A percentile compares a stretch with the other conserved stretches of the same genome.
phyloP scores from a whole-genome alignment of 2,888 invertebrate genomes.

The Nycteola revayana region DNA sequence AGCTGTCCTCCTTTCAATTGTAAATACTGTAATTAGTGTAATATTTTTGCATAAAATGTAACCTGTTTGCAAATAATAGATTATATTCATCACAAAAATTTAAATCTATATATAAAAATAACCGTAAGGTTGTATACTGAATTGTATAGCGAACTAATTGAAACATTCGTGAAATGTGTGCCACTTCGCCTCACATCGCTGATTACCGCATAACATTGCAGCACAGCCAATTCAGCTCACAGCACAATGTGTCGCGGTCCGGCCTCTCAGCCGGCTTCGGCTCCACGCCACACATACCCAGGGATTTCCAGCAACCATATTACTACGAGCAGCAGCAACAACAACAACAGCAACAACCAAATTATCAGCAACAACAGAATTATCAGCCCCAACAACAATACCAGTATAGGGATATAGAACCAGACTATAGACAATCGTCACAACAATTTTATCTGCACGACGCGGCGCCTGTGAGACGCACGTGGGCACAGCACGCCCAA shows the following conservation, averaged over 20 bases:
- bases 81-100: too few species aligned
- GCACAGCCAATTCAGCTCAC: conserved; percentile 81
- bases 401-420: conserved; percentile 56
- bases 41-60: too few species aligned
- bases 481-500: conserved; percentile 84
- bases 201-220: conserved; percentile 46
- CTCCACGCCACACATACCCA: conserved; percentile 75
- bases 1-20: too few species aligned
- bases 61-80: too few species aligned
- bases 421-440: conserved; percentile 34
- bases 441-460: conserved; percentile 91
- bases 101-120: too few species aligned
- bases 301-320: conserved; percentile 44
- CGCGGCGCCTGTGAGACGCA: conserved; percentile 81
- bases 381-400: conserved; percentile 39
- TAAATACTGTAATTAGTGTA: too few species aligned
- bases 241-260: conserved; percentile 74
- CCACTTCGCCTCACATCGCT: conserved; percentile 31
- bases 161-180: conserved; percentile 25
- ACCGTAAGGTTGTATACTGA: too few species aligned
- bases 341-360: conserved; percentile 32
- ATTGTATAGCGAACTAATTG: too few species aligned
- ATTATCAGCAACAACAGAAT: conserved; percentile 46
- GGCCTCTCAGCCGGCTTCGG: conserved; percentile 60
- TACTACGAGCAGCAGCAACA: conserved; percentile 42